Percentiles rank a stretch among this genome's conserved stretches.
Conservation (phyloP, 2,113 vertebrate species). For the Planiliza haematocheilus region DNA sequence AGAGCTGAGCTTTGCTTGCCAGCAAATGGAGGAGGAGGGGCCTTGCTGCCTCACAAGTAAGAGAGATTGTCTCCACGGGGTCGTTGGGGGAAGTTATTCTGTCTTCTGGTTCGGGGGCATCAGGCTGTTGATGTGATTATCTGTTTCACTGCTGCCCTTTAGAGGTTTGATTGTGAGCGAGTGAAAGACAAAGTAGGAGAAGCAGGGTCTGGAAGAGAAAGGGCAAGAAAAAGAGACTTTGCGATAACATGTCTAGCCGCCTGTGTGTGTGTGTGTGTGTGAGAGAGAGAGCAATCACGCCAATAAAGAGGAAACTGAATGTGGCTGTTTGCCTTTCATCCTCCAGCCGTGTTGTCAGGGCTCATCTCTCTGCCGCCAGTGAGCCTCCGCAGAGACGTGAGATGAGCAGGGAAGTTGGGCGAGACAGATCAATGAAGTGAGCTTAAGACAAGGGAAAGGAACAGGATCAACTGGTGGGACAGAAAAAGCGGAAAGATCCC, state of each 20-base stretch:
- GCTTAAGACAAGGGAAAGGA: slow-evolving; percentile 4
- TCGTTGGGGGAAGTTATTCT: slow-evolving; percentile 38
- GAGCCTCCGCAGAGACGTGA: slow-evolving; percentile 38
- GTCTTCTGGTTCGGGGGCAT: slow-evolving; percentile 16
- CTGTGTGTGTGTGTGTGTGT: background rate
- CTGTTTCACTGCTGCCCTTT: slow-evolving; percentile 31
- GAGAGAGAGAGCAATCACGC: background rate
- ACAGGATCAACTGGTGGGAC: background rate
- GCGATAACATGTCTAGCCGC: slow-evolving; percentile 1
- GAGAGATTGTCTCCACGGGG: slow-evolving; percentile 27
- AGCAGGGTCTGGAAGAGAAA: slow-evolving; percentile 6
- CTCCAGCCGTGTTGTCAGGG: slow-evolving; percentile 33
- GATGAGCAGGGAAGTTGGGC: slow-evolving; percentile 4
- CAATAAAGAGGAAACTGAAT: slow-evolving; percentile 20
- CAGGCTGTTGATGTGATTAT: slow-evolving; percentile 48
- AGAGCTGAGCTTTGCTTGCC: slow-evolving; percentile 43
- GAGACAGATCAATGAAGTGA: slow-evolving; percentile 23
- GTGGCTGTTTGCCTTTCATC: slow-evolving; percentile 50
- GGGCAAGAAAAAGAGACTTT: background rate
- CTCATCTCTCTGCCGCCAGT: slow-evolving; percentile 10
- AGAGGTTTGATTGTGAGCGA: slow-evolving; percentile 32
- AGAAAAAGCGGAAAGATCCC: background rate
- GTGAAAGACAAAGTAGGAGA: background rate
- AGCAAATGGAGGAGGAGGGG: slow-evolving; percentile 40
- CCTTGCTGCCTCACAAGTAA: slow-evolving; percentile 10